Evolutionary conservation across 2,888 invertebrate species (phyloP).

Genomic region (Ashinkailepas kermadecensis): DNA sequence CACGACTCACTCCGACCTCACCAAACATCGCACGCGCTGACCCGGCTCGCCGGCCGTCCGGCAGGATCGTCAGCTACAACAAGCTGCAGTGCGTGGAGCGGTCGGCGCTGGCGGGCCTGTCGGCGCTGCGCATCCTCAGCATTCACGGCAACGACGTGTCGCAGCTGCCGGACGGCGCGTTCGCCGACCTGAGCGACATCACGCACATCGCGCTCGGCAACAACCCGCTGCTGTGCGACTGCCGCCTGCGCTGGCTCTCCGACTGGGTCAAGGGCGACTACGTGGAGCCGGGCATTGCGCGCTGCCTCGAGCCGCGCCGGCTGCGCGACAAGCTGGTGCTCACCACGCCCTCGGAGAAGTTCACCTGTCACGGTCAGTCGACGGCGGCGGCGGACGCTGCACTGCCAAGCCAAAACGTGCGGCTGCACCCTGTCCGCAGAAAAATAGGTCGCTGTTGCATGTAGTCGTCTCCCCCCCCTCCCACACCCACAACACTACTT

Average conservation of each 20-base stretch:
- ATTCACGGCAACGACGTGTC: slow-evolving; percentile 97
- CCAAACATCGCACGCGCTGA: too few relatives aligned
- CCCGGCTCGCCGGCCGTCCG: too few relatives aligned
- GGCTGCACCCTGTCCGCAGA: too few relatives aligned
- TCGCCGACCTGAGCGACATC: slow-evolving; percentile 81
- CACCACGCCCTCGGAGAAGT: slow-evolving; percentile 75
- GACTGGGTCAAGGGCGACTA: slow-evolving; percentile 94
- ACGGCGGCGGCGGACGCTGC: too few relatives aligned
- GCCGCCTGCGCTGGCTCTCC: slow-evolving; percentile 88
- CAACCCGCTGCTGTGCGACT: slow-evolving; percentile 97
- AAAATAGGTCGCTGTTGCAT: too few relatives aligned
- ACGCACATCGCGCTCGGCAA: slow-evolving; percentile 97
- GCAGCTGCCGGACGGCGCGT: slow-evolving; percentile 92
- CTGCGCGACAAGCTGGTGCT: slow-evolving; percentile 91
- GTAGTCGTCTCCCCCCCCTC: too few relatives aligned
- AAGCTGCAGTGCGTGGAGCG: slow-evolving; percentile 85
- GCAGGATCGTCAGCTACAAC: slow-evolving; percentile 85
- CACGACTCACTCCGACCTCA: too few relatives aligned
- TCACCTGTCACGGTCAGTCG: slow-evolving; percentile 66
- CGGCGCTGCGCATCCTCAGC: slow-evolving; percentile 78
- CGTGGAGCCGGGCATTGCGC: slow-evolving; percentile 95
- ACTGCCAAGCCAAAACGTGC: too few relatives aligned
- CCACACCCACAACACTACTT: too few relatives aligned
- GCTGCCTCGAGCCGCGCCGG: slow-evolving; percentile 76
- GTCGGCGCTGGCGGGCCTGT: slow-evolving; percentile 78